phyloP scores from a whole-genome alignment of 2,797 vertebrate genomes.

The Leontocebus nigricollis region DNA sequence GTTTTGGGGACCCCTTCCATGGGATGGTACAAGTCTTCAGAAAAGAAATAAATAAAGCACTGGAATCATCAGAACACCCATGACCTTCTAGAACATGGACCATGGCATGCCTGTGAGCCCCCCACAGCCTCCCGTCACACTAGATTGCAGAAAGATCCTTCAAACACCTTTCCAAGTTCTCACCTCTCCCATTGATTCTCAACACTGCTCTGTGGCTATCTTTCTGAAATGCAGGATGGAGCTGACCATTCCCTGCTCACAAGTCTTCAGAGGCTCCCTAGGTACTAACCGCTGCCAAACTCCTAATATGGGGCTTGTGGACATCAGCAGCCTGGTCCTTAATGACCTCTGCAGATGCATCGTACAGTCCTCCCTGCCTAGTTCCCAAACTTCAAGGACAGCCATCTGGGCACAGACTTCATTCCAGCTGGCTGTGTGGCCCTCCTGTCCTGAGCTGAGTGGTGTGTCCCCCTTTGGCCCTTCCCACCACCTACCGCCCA shows the following conservation, averaged over 20 bases:
- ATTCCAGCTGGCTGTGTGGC: accelerated
- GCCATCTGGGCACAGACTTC: neutral
- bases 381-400: neutral
- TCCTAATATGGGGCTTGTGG: accelerated
- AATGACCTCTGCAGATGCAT: neutral
- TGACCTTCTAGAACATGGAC: neutral
- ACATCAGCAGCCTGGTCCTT: neutral
- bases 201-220: neutral
- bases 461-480: accelerated
- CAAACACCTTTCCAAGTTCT: accelerated
- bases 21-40: neutral
- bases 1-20: neutral
- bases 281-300: no score
- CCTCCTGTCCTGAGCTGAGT: no score
- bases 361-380: accelerated
- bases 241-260: accelerated
- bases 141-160: accelerated
- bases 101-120: accelerated
- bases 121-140: accelerated
- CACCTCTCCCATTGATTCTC: no score
- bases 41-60: neutral
- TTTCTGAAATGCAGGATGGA: neutral
- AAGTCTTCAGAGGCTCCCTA: neutral
- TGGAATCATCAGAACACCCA: accelerated
- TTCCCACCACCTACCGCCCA: neutral